These are phyloP conservation scores for Symphodus melops DNA, from an alignment of 2,113 vertebrate species.

Conservation along the genomic window DNA sequence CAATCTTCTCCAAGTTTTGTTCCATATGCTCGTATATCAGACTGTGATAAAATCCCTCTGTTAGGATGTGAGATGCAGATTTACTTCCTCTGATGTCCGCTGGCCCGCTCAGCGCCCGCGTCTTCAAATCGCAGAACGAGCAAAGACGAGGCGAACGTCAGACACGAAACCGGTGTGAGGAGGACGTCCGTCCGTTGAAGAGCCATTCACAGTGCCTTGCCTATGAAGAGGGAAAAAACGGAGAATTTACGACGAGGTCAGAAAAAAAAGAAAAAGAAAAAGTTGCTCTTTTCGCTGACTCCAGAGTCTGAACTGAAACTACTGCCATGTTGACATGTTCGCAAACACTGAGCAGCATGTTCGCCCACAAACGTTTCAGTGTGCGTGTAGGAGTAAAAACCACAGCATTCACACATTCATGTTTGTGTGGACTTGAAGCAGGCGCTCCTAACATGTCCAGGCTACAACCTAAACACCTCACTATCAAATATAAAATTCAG, in stretches of 20 bases:
- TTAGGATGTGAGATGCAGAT: constrained; percentile 2
- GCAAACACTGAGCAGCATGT: constrained; percentile 41
- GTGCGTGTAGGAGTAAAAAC: constrained; percentile 64
- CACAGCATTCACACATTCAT: constrained; percentile 62
- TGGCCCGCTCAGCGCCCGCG: constrained; percentile 1
- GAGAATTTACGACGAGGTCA: constrained; percentile 12
- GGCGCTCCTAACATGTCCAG: constrained; percentile 24
- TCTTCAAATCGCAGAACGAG: constrained; percentile 54
- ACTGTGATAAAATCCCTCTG: constrained; percentile 9
- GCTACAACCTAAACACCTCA: constrained; percentile 37
- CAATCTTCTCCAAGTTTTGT: constrained; percentile 42
- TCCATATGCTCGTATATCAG: constrained; percentile 51
- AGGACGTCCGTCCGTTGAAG: constrained; percentile 46
- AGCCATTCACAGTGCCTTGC: constrained; percentile 66
- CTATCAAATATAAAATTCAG: constrained; percentile 9
- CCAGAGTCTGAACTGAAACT: constrained; percentile 63
- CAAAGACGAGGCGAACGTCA: constrained; percentile 36
- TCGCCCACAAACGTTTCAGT: constrained; percentile 74
- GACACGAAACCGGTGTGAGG: constrained; percentile 25
- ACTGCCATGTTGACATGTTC: constrained; percentile 33
- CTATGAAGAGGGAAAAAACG: constrained; percentile 58
- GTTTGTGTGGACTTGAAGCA: constrained; percentile 34
- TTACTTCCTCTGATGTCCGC: constrained; percentile 13
- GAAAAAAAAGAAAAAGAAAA: no score
- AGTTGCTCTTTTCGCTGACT: constrained; percentile 3